Conservation (phyloP, 1,140 invertebrate genomes). For the Phortica variegata region DNA sequence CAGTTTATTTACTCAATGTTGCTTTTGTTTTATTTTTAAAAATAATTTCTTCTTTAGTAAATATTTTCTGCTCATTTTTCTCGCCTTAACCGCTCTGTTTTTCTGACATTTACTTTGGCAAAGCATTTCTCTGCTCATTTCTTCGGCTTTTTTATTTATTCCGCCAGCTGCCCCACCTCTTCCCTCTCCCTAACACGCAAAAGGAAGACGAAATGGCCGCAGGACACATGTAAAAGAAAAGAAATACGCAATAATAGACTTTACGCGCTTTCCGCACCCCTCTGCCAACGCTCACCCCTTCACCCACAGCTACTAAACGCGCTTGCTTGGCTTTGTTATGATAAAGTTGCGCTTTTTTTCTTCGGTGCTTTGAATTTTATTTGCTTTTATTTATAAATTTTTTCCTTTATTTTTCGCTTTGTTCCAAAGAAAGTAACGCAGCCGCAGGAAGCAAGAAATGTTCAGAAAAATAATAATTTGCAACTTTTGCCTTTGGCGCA, state of each 20-base stretch:
- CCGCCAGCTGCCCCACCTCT: constrained; percentile 14
- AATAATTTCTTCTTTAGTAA: neutral
- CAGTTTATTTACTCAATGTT: too few species aligned
- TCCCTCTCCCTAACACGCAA: neutral
- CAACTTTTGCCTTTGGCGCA: constrained; percentile 36
- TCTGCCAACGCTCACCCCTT: constrained; percentile 26
- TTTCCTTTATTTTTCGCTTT: neutral
- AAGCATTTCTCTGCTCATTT: neutral
- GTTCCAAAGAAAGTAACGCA: too few species aligned
- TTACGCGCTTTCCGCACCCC: constrained; percentile 28
- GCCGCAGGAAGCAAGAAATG: constrained; percentile 19
- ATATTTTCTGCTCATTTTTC: neutral
- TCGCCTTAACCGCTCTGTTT: neutral
- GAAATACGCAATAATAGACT: constrained; percentile 28
- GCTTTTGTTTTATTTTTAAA: too few species aligned
- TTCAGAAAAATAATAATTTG: constrained; percentile 39
- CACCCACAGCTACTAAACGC: constrained; percentile 22
- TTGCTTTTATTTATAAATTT: constrained; percentile 29
- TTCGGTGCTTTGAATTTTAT: constrained; percentile 21
- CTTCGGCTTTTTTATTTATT: constrained; percentile 31
- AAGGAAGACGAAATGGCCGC: neutral
- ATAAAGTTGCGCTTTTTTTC: constrained; percentile 29
- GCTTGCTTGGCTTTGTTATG: constrained; percentile 20
- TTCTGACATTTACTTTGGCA: neutral
- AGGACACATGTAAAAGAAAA: neutral